These are phyloP conservation scores for Amphipoea lucens DNA, from an alignment of 2,888 invertebrate species.

Conservation along the genomic window DNA sequence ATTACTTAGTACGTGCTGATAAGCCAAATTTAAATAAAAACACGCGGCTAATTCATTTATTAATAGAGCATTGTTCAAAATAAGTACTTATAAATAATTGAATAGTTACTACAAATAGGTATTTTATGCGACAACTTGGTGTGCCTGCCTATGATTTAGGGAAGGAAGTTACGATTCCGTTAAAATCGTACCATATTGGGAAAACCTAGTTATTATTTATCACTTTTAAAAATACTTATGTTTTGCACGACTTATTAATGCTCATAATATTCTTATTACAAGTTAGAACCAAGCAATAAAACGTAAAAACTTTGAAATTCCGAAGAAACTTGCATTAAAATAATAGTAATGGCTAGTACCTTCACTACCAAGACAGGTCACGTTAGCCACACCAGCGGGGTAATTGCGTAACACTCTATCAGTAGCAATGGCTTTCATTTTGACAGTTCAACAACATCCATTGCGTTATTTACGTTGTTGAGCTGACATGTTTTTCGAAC, in stretches of 20 bases:
- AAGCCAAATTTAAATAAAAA: conserved; percentile 2
- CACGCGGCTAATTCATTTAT: background rate
- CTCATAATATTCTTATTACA: background rate
- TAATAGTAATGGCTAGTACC: background rate
- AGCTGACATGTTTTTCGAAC: background rate
- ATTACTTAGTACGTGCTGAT: conserved; percentile 31
- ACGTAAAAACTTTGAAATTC: background rate
- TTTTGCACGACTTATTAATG: background rate
- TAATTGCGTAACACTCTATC: background rate
- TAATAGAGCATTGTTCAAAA: background rate
- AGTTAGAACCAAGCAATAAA: background rate
- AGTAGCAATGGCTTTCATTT: background rate
- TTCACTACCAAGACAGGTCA: background rate
- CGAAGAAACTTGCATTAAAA: conserved; percentile 2
- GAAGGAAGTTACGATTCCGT: conserved; percentile 27
- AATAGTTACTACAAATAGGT: background rate
- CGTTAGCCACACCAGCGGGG: background rate
- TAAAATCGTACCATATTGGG: background rate
- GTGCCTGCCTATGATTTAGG: conserved; percentile 4
- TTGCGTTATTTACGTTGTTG: background rate
- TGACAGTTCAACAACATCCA: background rate
- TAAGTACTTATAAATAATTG: conserved; percentile 12
- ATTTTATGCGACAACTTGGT: background rate
- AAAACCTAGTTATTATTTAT: conserved; percentile 14
- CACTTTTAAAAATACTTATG: conserved; percentile 10